Evolutionary conservation across 2,113 vertebrate genomes (phyloP).

Genomic region (Proteles cristata): DNA sequence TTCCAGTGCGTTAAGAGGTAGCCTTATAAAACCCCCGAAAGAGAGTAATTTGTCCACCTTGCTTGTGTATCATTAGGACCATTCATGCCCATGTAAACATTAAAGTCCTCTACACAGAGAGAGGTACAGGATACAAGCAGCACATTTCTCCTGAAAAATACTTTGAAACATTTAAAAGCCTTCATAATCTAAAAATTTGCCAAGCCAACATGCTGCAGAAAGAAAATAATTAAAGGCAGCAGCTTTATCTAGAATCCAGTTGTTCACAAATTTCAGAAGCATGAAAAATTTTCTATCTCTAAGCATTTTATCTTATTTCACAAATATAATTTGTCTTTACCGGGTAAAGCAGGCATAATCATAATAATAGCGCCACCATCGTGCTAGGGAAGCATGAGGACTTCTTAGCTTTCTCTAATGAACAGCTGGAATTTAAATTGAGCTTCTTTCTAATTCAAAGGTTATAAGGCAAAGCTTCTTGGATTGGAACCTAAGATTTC

Average conservation of each 20-base stretch:
- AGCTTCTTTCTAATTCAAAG: slow-evolving; percentile 27
- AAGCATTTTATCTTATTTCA: background rate
- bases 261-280: slow-evolving; percentile 34
- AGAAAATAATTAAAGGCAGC: background rate
- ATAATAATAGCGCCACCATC: background rate
- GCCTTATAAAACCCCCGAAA: background rate
- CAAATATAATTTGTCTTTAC: background rate
- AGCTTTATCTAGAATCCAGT: background rate
- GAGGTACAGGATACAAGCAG: background rate
- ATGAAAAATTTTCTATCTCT: background rate
- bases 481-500: background rate
- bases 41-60: background rate
- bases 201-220: background rate
- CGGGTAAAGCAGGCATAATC: background rate
- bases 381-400: background rate
- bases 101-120: background rate
- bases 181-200: background rate
- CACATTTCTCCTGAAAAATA: background rate
- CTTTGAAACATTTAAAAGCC: background rate
- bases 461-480: background rate
- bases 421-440: background rate
- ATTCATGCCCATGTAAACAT: background rate
- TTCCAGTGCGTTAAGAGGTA: background rate
- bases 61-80: background rate
- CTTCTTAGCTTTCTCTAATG: background rate